Evolutionary conservation across 2,797 vertebrate genomes (phyloP), one percentile per base, ranked within the genome.

Genomic region (Oceanodroma leucorhoa): DNA sequence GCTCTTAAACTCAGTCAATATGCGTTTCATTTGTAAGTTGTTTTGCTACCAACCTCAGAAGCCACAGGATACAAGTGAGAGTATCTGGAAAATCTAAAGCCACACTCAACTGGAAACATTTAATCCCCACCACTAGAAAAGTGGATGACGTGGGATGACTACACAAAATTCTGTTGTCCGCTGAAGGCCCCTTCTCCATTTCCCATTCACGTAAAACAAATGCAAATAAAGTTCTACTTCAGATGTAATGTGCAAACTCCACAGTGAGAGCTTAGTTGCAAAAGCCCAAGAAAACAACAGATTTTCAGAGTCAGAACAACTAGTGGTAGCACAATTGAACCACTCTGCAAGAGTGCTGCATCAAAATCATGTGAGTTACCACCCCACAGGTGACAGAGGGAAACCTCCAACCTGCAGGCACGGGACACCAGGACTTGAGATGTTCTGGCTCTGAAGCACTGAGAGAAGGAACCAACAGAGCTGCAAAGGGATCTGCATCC

Each of bases 361-460:
- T 24, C 9, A 5, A 14, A 83, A 40, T 7, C 43, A 32, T 0
- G 0, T 1, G 4, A 71, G 26, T 23, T 23, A 46, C 13, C 48
- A 55, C 19, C 12, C 15, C 21, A 13, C 0, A 6, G 34, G 10
- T 32, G 34, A 21, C 38, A 54, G 27, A 26, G 12, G 34, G 36
- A 40, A 48, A 7, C 3, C 18, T 55, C 14, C 57, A 48, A 8
- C 8, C 20, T 16, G 55, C 30, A 75, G 14, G 17, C 21, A 55
- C 0, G 0, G 6, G 17, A 14, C 0, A 0, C 6, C 34, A 73
- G 43, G 32, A 50, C 22, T 1, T 8, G 20, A 24, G 16, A 40
- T 7, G 2, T 48, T 53, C 23, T 24, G 40, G 46, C 27, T 67
- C 46, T 23, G 15, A 66, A 66, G 20, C 8, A 26, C 27, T 1